A percentile compares a stretch with the other conserved stretches of the same genome.
These are phyloP conservation scores for Adoxophyes honmai DNA, from an alignment of 1,140 invertebrate species.

Conservation along the genomic window DNA sequence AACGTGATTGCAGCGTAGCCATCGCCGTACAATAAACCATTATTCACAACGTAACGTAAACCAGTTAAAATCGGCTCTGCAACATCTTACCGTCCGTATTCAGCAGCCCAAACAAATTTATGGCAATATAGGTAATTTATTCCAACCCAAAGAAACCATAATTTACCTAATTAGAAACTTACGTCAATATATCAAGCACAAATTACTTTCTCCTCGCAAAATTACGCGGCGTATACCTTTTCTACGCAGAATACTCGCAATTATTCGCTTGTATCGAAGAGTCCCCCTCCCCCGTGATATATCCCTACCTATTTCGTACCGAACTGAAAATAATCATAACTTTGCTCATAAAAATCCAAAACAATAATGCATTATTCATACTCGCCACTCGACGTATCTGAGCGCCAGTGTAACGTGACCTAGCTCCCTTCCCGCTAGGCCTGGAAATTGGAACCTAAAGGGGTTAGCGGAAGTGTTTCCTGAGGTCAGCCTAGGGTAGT, in stretches of 20 bases:
- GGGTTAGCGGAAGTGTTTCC: slow-evolving; percentile 31
- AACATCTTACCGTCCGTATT: background rate
- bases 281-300: slow-evolving; percentile 40
- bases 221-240: slow-evolving; percentile 48
- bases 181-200: slow-evolving; percentile 37
- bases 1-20: too few relatives aligned
- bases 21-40: too few relatives aligned
- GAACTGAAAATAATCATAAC: slow-evolving; percentile 77
- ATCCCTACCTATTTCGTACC: slow-evolving; percentile 55
- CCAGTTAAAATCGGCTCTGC: slow-evolving; percentile 3
- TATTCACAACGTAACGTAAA: background rate
- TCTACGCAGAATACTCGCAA: slow-evolving; percentile 49
- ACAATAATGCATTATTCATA: slow-evolving; percentile 78
- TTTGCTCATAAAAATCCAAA: slow-evolving; percentile 76
- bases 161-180: slow-evolving; percentile 17
- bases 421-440: slow-evolving; percentile 21
- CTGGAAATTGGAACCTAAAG: slow-evolving; percentile 30
- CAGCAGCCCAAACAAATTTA: background rate
- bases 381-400: slow-evolving; percentile 53
- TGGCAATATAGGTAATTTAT: slow-evolving; percentile 14
- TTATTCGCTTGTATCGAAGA: slow-evolving; percentile 54
- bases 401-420: slow-evolving; percentile 44
- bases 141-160: slow-evolving; percentile 16
- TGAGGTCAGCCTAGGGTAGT: slow-evolving; percentile 45
- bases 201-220: slow-evolving; percentile 54